phyloP scores from a whole-genome alignment of 1,140 invertebrate genomes.

The Hypsibius dujardini region DNA sequence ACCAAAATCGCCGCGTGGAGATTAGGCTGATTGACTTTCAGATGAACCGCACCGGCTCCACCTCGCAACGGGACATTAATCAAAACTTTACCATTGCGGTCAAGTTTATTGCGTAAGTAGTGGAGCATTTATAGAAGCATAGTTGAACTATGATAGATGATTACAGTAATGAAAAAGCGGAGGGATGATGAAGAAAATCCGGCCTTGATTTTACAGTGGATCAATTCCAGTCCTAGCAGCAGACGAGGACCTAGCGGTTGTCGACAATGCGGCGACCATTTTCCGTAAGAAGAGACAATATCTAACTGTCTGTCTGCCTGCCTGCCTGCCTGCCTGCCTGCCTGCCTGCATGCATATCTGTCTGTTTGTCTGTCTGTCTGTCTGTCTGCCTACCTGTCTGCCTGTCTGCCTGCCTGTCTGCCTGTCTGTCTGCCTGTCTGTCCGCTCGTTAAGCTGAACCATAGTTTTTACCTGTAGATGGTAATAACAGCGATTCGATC shows the following conservation, averaged over 20 bases:
- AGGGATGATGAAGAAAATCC: background rate
- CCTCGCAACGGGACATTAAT: background rate
- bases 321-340: background rate
- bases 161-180: background rate
- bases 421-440: background rate
- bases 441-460: background rate
- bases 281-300: background rate
- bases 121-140: background rate
- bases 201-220: background rate
- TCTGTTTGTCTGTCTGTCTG: background rate
- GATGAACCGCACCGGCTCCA: background rate
- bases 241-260: background rate
- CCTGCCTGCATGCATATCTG: background rate
- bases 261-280: background rate
- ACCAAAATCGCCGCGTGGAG: background rate
- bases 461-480: background rate
- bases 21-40: background rate
- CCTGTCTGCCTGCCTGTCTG: background rate
- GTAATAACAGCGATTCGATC: background rate
- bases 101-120: constrained; percentile 15
- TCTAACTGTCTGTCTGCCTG: background rate
- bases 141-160: background rate
- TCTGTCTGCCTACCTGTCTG: background rate
- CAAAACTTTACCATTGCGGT: background rate
- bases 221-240: background rate